phyloP scores from a whole-genome alignment of 2,113 vertebrate species.

The Todiramphus saurophagus region DNA sequence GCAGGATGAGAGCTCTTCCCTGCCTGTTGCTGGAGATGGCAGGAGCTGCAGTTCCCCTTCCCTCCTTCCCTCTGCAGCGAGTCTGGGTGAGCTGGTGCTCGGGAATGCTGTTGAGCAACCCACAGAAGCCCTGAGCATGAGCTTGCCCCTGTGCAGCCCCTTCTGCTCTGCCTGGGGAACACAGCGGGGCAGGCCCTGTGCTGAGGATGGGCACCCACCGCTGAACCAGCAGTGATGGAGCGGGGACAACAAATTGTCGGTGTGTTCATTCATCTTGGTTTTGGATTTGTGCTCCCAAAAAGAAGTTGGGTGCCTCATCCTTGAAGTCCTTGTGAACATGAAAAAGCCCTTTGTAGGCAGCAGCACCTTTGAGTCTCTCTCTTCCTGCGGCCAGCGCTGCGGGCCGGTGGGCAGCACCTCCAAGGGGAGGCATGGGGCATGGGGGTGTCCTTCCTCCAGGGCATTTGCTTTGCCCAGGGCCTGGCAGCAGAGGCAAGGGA shows the following conservation, averaged over 20 bases:
- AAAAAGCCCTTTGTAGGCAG: background rate
- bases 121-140: too few species aligned
- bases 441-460: background rate
- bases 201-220: fast-evolving
- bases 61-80: background rate
- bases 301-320: background rate
- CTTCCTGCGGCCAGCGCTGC: background rate
- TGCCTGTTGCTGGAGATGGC: background rate
- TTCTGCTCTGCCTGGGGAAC: too few species aligned
- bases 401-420: background rate
- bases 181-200: background rate
- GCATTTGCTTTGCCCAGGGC: background rate
- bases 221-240: background rate
- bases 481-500: background rate
- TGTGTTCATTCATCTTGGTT: background rate
- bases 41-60: background rate
- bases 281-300: background rate
- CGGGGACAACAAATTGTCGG: background rate
- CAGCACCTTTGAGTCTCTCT: background rate
- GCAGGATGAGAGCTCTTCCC: fast-evolving
- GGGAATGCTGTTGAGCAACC: too few species aligned
- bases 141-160: background rate
- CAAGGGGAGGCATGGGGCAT: fast-evolving
- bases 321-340: fast-evolving
- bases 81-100: fast-evolving